phyloP scores from a whole-genome alignment of 2,113 vertebrate genomes.

The Corythaixoides concolor region DNA sequence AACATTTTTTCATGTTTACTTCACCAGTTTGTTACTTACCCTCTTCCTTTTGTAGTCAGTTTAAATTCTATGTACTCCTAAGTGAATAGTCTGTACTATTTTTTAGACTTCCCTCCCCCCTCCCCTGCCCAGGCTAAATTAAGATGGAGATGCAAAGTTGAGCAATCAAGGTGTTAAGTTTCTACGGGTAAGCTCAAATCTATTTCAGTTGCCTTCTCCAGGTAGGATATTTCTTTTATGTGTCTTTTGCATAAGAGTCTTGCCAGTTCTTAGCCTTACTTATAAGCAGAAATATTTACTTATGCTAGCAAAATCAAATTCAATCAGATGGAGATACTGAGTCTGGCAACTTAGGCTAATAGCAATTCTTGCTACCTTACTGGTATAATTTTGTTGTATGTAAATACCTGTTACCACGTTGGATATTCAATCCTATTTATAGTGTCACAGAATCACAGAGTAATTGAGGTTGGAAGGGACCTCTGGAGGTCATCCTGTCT shows the following conservation, averaged over 20 bases:
- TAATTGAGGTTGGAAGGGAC: not conserved
- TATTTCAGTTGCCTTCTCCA: not conserved
- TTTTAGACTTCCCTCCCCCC: not conserved
- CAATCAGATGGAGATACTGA: not conserved
- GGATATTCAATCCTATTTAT: not conserved
- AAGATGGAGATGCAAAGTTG: not conserved
- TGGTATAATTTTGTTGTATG: not conserved
- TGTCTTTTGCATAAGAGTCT: not conserved
- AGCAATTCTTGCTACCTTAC: not conserved
- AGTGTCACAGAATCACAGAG: not conserved
- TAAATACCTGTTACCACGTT: not conserved
- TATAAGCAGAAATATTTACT: not conserved
- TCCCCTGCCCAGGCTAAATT: not conserved
- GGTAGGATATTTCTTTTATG: not conserved
- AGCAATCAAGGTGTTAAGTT: not conserved
- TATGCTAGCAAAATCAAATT: not conserved
- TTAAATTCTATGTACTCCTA: not conserved
- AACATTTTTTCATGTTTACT: not conserved
- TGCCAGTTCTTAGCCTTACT: not conserved
- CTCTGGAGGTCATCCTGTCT: not conserved
- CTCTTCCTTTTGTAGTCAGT: not conserved
- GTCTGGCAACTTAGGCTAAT: not conserved
- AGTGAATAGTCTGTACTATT: not conserved
- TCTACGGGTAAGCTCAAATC: not conserved
- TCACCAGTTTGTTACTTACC: not conserved